Conservation (phyloP, 2,797 vertebrate species). For the Aplochiton taeniatus region DNA sequence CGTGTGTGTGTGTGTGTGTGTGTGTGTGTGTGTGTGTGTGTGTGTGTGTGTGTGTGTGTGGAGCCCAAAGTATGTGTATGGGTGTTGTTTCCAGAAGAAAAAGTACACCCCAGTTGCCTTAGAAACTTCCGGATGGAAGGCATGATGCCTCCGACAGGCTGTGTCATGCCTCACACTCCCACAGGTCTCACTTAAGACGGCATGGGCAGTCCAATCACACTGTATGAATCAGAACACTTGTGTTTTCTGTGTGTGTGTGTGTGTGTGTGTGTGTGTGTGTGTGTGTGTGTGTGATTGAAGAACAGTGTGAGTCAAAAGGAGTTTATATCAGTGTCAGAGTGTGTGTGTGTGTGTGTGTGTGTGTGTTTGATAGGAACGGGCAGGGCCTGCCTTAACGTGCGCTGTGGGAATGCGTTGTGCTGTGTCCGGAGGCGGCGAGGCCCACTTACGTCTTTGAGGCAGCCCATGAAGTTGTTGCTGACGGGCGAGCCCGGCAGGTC, state of each 20-base stretch:
- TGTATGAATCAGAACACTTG: no score
- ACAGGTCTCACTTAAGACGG: no score
- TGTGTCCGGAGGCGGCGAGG: background rate
- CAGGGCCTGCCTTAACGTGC: no score
- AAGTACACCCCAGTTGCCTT: background rate
- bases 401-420: background rate
- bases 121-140: no score
- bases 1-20: background rate
- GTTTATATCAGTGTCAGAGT: background rate
- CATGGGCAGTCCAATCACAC: no score
- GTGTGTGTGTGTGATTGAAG: constrained; percentile 4
- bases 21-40: no score
- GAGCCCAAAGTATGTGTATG: no score
- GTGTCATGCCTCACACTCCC: no score
- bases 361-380: no score
- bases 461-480: constrained; percentile 99
- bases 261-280: constrained; percentile 1
- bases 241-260: constrained; percentile 9
- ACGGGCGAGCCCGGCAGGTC: constrained; percentile 93
- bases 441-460: constrained; percentile 91
- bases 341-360: background rate
- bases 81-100: no score
- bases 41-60: background rate
- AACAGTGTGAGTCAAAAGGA: background rate
- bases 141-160: background rate